Percentiles rank a stretch among this genome's conserved stretches.
phyloP scores from a whole-genome alignment of 1,140 invertebrate species.

The Macrostomum lignano region DNA sequence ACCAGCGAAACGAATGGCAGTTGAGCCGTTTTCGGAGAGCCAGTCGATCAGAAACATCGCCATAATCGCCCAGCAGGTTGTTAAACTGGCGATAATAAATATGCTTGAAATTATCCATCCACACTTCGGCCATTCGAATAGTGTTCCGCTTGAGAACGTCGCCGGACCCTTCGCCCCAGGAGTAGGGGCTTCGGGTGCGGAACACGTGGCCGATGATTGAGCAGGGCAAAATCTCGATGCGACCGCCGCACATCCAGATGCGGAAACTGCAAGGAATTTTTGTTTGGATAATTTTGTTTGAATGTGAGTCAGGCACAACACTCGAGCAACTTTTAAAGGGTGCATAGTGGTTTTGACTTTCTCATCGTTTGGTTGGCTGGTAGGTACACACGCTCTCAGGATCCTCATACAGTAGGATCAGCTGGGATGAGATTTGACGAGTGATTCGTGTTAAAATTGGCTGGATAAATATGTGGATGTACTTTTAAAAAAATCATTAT shows the following conservation, averaged over 20 bases:
- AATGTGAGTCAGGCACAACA: too few relatives aligned
- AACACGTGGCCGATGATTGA: conserved; percentile 89
- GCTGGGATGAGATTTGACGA: too few relatives aligned
- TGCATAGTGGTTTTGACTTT: too few relatives aligned
- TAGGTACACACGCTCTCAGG: too few relatives aligned
- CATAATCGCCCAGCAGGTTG: conserved; percentile 23
- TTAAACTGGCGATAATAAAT: conserved; percentile 21
- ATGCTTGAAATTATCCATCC: conserved; percentile 69
- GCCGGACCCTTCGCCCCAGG: conserved; percentile 11
- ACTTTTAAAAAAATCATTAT: too few relatives aligned
- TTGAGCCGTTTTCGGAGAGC: conserved; percentile 43
- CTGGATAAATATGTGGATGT: too few relatives aligned
- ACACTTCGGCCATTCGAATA: conserved; percentile 29
- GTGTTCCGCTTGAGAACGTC: conserved; percentile 27
- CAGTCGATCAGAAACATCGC: conserved; percentile 38
- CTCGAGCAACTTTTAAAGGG: too few relatives aligned
- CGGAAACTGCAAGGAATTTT: too few relatives aligned
- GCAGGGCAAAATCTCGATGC: conserved; percentile 69
- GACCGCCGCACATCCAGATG: conserved; percentile 85
- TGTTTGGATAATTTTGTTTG: too few relatives aligned
- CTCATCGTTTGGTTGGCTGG: too few relatives aligned
- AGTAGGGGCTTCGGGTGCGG: conserved; percentile 29
- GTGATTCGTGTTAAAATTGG: too few relatives aligned
- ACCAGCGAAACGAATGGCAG: conserved; percentile 86
- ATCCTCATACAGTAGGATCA: too few relatives aligned